phyloP scores from a whole-genome alignment of 1,140 invertebrate genomes.

The Theocolax elegans region DNA sequence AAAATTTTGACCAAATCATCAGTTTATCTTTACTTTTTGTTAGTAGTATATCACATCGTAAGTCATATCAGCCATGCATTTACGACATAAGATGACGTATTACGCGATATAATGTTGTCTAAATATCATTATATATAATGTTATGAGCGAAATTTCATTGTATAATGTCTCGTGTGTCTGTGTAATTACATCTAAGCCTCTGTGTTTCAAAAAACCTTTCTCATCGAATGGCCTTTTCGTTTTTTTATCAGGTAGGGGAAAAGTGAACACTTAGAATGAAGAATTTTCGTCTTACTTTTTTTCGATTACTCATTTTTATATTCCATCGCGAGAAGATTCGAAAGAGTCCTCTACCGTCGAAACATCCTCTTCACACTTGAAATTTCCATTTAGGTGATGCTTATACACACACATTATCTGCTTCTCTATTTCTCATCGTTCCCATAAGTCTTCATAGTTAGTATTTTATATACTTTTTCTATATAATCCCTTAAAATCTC shows the following conservation, averaged over 20 bases:
- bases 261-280: conserved; percentile 61
- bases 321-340: not conserved
- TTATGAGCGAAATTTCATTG: conserved; percentile 5
- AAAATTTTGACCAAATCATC: conserved; percentile 10
- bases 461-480: conserved; percentile 21
- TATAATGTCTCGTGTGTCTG: conserved; percentile 40
- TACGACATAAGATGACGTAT: conserved; percentile 13
- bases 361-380: not conserved
- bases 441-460: conserved; percentile 9
- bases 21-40: conserved; percentile 21
- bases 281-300: conserved; percentile 41
- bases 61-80: conserved; percentile 19
- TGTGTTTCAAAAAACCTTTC: conserved; percentile 5
- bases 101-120: conserved; percentile 1
- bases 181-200: conserved; percentile 39
- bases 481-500: conserved; percentile 50
- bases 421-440: not conserved
- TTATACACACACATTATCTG: conserved; percentile 16
- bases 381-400: conserved; percentile 15
- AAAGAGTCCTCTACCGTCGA: not conserved
- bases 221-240: conserved; percentile 3
- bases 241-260: conserved; percentile 42
- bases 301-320: conserved; percentile 35
- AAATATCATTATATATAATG: conserved; percentile 23
- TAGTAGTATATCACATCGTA: conserved; percentile 24